Evolutionary conservation across 2,888 invertebrate genomes (phyloP).

Genomic region (Erynnis tages): DNA sequence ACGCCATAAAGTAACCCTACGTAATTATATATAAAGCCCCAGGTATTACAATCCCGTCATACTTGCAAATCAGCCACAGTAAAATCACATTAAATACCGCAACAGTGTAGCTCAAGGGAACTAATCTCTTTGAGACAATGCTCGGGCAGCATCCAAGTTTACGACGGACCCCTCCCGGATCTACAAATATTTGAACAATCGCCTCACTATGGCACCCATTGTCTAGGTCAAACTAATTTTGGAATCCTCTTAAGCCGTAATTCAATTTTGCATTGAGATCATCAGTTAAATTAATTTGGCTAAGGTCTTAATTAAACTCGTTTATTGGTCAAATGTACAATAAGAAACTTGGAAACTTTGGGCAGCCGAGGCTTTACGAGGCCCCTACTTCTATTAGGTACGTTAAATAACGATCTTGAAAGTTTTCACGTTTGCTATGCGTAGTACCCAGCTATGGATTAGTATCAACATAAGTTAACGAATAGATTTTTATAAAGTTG

Average conservation of each 20-base stretch:
- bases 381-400: constrained; percentile 2
- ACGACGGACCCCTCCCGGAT: constrained; percentile 63
- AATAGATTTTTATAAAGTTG: no score
- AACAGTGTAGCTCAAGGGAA: constrained; percentile 62
- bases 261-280: constrained; percentile 68
- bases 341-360: constrained; percentile 29
- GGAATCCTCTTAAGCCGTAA: constrained; percentile 59
- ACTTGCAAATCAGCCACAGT: constrained; percentile 28
- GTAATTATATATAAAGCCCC: not conserved
- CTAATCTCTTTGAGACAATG: constrained; percentile 77
- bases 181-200: constrained; percentile 74
- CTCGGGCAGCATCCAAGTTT: constrained; percentile 72
- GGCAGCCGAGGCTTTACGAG: constrained; percentile 8
- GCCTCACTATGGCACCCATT: constrained; percentile 57
- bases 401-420: constrained; percentile 2
- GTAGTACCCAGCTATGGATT: no score
- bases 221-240: constrained; percentile 78
- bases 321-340: constrained; percentile 40
- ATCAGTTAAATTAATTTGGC: constrained; percentile 56
- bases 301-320: constrained; percentile 53
- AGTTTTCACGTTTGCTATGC: not conserved
- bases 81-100: constrained; percentile 44
- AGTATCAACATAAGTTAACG: no score
- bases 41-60: constrained; percentile 14
- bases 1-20: no score